Evolutionary conservation across 2,888 invertebrate species (phyloP).

Genomic region (Gasteruption jaculator): DNA sequence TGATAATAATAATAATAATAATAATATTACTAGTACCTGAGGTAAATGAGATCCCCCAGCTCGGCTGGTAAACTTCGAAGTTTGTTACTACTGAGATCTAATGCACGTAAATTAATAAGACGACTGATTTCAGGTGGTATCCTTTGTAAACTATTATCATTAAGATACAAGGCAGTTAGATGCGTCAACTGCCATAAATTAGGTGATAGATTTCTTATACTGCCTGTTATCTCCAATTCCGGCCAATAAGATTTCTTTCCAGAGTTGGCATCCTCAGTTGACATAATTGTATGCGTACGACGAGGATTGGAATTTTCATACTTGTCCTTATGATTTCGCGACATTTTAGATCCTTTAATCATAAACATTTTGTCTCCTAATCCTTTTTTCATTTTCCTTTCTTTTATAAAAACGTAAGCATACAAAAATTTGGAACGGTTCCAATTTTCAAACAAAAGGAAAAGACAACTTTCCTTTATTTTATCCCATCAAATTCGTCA

Average conservation of each 20-base stretch:
- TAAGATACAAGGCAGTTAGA: conserved; percentile 90
- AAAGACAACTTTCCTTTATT: too few species aligned
- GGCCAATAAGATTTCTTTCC: conserved; percentile 93
- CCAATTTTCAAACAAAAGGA: too few species aligned
- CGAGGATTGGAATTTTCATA: conserved; percentile 77
- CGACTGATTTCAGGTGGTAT: conserved; percentile 88
- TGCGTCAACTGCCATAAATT: conserved; percentile 87
- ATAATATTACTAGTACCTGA: conserved; percentile 61
- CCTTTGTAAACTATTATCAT: conserved; percentile 89
- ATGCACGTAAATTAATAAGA: conserved; percentile 75
- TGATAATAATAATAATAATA: neutral
- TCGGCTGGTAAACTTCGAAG: conserved; percentile 91
- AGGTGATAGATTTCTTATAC: conserved; percentile 90
- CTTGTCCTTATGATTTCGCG: conserved; percentile 76
- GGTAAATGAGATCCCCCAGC: conserved; percentile 91
- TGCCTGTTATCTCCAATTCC: conserved; percentile 88
- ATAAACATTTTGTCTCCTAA: neutral
- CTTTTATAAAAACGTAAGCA: too few species aligned
- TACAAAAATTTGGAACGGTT: too few species aligned
- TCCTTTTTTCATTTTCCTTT: too few species aligned
- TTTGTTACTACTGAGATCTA: conserved; percentile 95
- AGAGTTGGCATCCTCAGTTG: conserved; percentile 85
- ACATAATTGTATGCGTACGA: conserved; percentile 87
- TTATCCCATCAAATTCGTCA: too few species aligned
- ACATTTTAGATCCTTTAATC: conserved; percentile 51